Base-by-base conservation (phyloP, 2,888 invertebrate species). In the Tenthredo livida region DNA sequence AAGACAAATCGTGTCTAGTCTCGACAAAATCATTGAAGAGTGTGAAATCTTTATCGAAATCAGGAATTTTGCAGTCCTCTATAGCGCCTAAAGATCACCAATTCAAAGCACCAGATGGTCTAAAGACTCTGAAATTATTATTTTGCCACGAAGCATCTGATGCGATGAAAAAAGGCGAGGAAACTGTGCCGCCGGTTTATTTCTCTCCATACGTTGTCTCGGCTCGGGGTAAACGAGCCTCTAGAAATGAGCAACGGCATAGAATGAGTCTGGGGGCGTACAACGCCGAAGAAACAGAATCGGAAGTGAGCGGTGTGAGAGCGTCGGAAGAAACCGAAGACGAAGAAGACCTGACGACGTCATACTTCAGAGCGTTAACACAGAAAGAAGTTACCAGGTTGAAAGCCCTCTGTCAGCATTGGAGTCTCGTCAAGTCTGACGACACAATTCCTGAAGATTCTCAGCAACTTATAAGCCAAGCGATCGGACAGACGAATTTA, bases 401-500 rank as follows among this genome's bases (percentile, higher is more conserved):
- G 75, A 93, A 93, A 0, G 93, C 92, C 65, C 89, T 95, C 87
- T 96, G 96, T 83, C 91, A 94, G 0, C 90, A 91, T 0, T 96
- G 96, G 96, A 94, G 94, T 3, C 90, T 90, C 33, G 94, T 95
- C 21, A 94, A 93, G 75, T 92, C 92, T 2, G 91, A 93, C 25
- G 90, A 92, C 0, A 86, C 87, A 58, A 87, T 89, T 17, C 93
- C 95, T 0, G 96, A 96, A 75, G 93, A 95, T 87, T 94, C 94
- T 0, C 91, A 94, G 90, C 95, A 95, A 89, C 92, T 94, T 85
- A 95, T 98, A 61, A 94, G 96, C 88, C 95, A 96, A 21, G 96
- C 97, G 0, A 95, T 97, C 86, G 98, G 98, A 0, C 97, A 97
- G 94, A 97, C 97, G 0, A 95, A 96, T 85, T 94, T 98, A 86